Base-by-base conservation (phyloP, 2,797 vertebrate species). In the Anguilla pacifica region DNA sequence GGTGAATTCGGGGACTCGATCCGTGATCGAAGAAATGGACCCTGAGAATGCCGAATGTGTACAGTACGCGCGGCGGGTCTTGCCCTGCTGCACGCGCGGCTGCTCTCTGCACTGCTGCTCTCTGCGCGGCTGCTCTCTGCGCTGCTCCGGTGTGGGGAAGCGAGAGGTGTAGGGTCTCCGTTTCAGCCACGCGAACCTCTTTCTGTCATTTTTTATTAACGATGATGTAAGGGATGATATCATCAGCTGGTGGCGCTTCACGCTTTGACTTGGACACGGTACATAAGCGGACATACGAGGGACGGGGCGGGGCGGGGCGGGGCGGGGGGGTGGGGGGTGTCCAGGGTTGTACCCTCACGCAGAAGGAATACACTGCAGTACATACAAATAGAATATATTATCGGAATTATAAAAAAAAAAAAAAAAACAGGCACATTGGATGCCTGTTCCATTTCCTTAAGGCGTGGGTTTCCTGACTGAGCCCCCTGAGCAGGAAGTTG, bases 161-260 rank as follows among this genome's bases (percentile, higher is more conserved):
- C 51, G 91, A 93, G 92, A 61, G 59, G 59, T 61, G 59, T 19
- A 61, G 2, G 22, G 59, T 61, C 59, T 61, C 59, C 0, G 59
- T 61, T 61, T 61, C 59, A 3, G 59, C 2, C 39, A 2, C 39
- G 39, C 39, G 39, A 39, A 39, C 39, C 39, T 39, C 39, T 39
- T 39, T 39, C 39, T 39, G 35, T 39, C 35, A 0, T 17, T 61
- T n/a, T 25, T 64, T 64, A 6, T 64, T 64, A 13, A 31, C 1
- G 7, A 9, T 72, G 28, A 72, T 72, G 28, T 31, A 28, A 72
- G 2, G n/a, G 67, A 89, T 86, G 93, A 94, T 93, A 91, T 90
- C 91, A 93, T 93, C 91, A 91, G 77, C 91, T 92, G 90, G 89
- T 31, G 39, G 7, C 5, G 9, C 17, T 81, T 51, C 49, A 43